Base-by-base conservation (phyloP, 2,797 vertebrate species). In the Cossypha niveicapilla region DNA sequence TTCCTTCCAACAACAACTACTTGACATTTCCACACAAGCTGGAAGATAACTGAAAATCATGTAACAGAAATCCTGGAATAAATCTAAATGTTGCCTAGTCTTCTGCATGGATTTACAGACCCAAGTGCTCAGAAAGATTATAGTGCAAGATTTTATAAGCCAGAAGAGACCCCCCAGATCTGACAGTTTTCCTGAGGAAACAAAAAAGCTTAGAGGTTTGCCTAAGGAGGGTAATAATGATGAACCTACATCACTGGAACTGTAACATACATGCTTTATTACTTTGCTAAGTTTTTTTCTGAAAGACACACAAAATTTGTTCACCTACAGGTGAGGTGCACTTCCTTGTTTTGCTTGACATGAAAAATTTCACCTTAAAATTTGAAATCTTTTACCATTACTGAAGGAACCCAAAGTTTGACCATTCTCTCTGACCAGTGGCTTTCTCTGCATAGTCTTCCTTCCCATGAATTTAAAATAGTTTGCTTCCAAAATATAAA, bases 401-500 rank as follows among this genome's bases (percentile, higher is more conserved):
- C 11, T 58, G 28, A 74, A 62, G 12, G n/a, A 80, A 35, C 15
- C 44, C 32, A 56, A 72, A 75, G 22, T 62, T 78, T 75, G 44
- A 53, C 66, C 0, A 0, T 80, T 21, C 18, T 80, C n/a, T 50
- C 39, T 75, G 3, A 41, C 62, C 22, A 6, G 42, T 34, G 45
- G 19, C 39, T 87, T 92, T 85, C 86, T 95, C 74, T 91, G 68
- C 81, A 53, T 83, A 75, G 81, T 92, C 58, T 25, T 84, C 51
- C 73, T 67, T 74, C 30, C 61, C 72, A 51, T 86, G 94, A 91
- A 93, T 95, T 89, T 92, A 68, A 94, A 96, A 89, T 32, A 83
- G 78, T 89, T 92, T 74, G 41, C 65, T 92, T 77, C 75, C 86
- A 96, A 94, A 96, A 93, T 30, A 50, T 93, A 88, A 96, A 95